These are phyloP conservation scores for Hydrolagus affinis DNA, from an alignment of 2,113 vertebrate genomes.

Conservation along the genomic window DNA sequence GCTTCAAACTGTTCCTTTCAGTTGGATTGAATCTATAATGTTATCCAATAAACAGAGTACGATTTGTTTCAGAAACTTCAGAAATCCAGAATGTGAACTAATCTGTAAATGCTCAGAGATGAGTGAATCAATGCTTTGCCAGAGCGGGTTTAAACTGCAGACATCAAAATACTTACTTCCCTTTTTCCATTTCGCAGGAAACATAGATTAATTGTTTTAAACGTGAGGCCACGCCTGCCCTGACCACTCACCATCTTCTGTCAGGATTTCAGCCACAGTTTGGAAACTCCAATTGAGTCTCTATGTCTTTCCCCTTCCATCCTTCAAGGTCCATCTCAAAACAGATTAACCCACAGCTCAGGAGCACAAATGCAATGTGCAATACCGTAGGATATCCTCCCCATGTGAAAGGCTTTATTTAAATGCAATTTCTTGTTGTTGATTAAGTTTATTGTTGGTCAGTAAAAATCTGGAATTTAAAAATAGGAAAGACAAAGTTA, in stretches of 20 bases:
- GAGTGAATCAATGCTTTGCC: background rate
- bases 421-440: too few species aligned
- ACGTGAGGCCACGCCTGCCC: background rate
- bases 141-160: background rate
- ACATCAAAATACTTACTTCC: background rate
- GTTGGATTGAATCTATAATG: background rate
- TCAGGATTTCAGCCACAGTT: too few species aligned
- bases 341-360: too few species aligned
- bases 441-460: too few species aligned
- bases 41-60: background rate
- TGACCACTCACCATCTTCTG: background rate
- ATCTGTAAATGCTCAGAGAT: background rate
- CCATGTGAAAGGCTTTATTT: too few species aligned
- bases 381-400: too few species aligned
- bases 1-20: background rate
- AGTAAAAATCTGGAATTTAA: background rate
- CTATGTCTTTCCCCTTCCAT: too few species aligned
- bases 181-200: background rate
- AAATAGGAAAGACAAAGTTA: background rate
- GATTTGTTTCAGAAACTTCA: background rate
- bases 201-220: background rate
- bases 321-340: too few species aligned
- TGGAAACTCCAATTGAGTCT: too few species aligned
- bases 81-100: background rate
- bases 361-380: too few species aligned